Conservation (phyloP, 2,113 vertebrate species). For the Megaceryle maxima region DNA sequence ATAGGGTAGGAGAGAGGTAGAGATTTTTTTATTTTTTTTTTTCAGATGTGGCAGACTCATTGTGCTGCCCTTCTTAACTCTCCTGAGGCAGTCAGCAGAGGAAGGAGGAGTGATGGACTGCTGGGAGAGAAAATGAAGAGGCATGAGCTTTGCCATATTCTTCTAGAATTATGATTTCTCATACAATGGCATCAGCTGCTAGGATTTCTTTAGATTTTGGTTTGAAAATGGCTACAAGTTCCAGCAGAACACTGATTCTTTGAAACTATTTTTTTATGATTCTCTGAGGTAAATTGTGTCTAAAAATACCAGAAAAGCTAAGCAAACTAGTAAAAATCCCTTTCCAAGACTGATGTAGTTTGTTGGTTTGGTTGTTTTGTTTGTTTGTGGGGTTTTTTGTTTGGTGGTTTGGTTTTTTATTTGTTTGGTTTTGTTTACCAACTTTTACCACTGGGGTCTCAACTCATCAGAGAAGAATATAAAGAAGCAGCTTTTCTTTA, state of each 20-base stretch:
- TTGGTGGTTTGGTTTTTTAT: too few relatives aligned
- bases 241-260: not conserved
- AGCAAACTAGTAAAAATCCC: not conserved
- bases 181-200: not conserved
- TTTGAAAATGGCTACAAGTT: not conserved
- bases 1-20: not conserved
- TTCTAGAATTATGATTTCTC: not conserved
- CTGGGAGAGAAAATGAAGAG: not conserved
- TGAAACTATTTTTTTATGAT: not conserved
- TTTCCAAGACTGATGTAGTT: not conserved
- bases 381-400: too few relatives aligned
- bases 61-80: not conserved
- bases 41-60: accelerated
- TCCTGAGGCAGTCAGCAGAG: not conserved
- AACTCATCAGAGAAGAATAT: not conserved
- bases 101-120: not conserved
- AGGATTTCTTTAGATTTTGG: not conserved
- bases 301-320: not conserved
- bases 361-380: not conserved
- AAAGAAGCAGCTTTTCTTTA: not conserved
- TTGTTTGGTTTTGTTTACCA: too few relatives aligned
- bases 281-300: not conserved
- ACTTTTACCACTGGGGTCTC: not conserved
- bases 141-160: not conserved
- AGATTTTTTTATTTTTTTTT: not conserved